Percentiles rank a stretch among this genome's conserved stretches.
Evolutionary conservation across 2,797 vertebrate species (phyloP).

Genomic region (Typhlichthys eigenmanni): DNA sequence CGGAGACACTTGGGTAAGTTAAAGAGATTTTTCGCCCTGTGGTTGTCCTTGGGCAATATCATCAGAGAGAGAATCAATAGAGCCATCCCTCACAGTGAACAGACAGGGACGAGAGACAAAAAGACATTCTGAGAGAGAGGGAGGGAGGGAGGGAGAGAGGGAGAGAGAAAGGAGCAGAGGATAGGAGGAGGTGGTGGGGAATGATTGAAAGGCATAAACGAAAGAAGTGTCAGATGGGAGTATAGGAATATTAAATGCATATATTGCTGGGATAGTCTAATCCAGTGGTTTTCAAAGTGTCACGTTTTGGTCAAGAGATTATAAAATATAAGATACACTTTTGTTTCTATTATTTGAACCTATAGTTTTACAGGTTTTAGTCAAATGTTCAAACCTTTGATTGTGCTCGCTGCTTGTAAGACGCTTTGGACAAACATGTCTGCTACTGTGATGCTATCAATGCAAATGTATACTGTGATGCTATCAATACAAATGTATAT

Average conservation of each 20-base stretch:
- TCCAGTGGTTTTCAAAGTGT: too few relatives aligned
- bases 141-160: background rate
- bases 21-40: conserved; percentile 64
- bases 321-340: too few relatives aligned
- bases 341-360: too few relatives aligned
- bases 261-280: too few relatives aligned
- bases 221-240: too few relatives aligned
- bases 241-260: too few relatives aligned
- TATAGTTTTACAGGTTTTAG: too few relatives aligned
- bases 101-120: conserved; percentile 3
- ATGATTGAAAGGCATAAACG: background rate
- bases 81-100: conserved; percentile 66
- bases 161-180: background rate
- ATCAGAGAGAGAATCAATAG: conserved; percentile 76
- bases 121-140: background rate
- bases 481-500: too few relatives aligned
- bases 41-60: conserved; percentile 73
- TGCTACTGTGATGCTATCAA: too few relatives aligned
- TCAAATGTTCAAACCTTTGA: background rate
- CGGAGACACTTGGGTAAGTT: conserved; percentile 47
- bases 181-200: background rate
- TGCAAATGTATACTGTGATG: too few relatives aligned
- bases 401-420: conserved; percentile 1
- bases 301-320: too few relatives aligned
- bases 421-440: background rate